Evolutionary conservation across 2,113 vertebrate genomes (phyloP), one percentile per base, ranked within the genome.

Genomic region (Petromus typicus): DNA sequence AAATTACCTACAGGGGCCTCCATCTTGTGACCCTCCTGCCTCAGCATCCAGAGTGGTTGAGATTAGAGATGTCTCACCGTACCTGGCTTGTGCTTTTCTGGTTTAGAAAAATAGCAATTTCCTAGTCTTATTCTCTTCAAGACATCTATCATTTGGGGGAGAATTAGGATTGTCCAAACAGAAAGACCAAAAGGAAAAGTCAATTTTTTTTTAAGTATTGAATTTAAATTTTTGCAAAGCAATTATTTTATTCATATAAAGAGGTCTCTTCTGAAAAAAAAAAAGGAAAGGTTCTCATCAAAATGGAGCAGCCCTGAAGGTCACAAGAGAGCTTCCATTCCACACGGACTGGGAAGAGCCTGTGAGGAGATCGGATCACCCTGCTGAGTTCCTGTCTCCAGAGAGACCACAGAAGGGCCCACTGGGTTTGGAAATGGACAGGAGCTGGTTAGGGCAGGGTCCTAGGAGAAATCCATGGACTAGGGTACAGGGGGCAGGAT

Each of bases 111-210:
- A n/a, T n/a, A n/a, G n/a, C 6, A 0, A 23, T 11, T 64, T 64
- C n/a, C 48, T 20, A 40, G 45, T 84, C 76, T 84, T 81, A 76
- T 92, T 64, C 43, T 86, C 57, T 40, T 93, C 20, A 56, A 82
- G 81, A 92, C 3, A 59, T 16, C 54, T 48, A 23, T 45, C 54
- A 67, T 71, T 78, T 83, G 1, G 37, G 17, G 16, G 48, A 71
- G 66, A 81, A 76, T 89, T 89, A 57, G 32, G 64, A 75, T 93
- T 76, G 27, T 86, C 79, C 54, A 93, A 82, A 82, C 25, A 86
- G 51, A 18, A 89, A n/a, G 18, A 20, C 40, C 76, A 76, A 87
- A 23, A 23, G 59, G 1, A 13, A 89, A 71, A 67, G 48, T 32
- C 73, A 56, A 27, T 18, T 51, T 30, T 48, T 79, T 73, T 87